Conservation (phyloP, 2,113 vertebrate genomes). For the Catagonus wagneri region DNA sequence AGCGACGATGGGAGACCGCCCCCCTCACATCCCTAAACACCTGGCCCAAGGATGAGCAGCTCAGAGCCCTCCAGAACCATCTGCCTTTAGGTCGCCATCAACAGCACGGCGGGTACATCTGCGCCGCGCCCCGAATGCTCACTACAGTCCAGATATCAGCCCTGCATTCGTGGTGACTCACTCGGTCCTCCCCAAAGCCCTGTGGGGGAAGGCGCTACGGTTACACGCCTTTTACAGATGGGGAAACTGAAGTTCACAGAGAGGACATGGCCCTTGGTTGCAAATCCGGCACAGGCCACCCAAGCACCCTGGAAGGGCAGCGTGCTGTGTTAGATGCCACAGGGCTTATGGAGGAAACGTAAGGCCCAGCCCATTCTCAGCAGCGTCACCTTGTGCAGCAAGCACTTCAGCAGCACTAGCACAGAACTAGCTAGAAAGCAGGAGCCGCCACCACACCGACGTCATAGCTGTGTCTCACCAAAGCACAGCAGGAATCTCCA, state of each 20-base stretch:
- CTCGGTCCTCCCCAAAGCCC: neutral
- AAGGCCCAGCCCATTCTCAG: neutral
- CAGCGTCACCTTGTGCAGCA: neutral
- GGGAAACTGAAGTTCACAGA: neutral
- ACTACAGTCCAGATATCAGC: neutral
- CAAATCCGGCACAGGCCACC: neutral
- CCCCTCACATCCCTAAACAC: neutral
- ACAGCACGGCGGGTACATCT: neutral
- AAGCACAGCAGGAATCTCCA: neutral
- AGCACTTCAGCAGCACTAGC: neutral
- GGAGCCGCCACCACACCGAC: too few species aligned
- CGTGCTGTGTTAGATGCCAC: neutral
- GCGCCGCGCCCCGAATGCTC: rapidly evolving
- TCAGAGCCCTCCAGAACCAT: neutral
- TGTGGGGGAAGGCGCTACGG: neutral
- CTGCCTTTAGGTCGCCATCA: neutral
- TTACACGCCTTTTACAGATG: neutral
- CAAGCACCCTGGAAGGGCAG: neutral
- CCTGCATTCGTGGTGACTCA: neutral
- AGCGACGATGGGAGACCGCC: neutral
- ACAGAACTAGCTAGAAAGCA: neutral
- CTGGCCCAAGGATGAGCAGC: neutral
- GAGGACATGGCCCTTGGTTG: neutral
- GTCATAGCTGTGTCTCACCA: too few species aligned
- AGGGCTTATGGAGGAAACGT: neutral